Conservation (phyloP, 1,140 invertebrate species). For the Drosophila nigromelanica region DNA sequence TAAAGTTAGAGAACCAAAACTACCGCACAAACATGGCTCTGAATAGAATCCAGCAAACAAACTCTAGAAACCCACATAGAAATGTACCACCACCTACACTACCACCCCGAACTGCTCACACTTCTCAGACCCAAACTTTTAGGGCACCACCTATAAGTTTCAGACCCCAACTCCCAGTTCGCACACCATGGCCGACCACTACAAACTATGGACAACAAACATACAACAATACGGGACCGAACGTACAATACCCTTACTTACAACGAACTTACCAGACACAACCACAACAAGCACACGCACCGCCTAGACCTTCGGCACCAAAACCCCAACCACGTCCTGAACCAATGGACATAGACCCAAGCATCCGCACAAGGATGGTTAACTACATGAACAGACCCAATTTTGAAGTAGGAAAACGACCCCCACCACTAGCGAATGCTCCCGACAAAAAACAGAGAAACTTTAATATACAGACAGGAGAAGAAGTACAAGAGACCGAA, state of each 20-base stretch:
- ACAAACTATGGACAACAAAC: too few species aligned
- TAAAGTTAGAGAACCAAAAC: too few species aligned
- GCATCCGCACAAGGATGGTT: conserved; percentile 2
- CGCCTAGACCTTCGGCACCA: background rate
- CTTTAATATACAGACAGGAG: conserved; percentile 3
- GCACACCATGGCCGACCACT: too few species aligned
- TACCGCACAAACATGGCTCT: too few species aligned
- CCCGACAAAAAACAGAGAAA: conserved; percentile 5
- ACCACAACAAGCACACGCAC: background rate
- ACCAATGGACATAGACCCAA: background rate
- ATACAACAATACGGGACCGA: too few species aligned
- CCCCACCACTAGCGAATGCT: background rate
- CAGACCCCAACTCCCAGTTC: too few species aligned
- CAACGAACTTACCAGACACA: background rate
- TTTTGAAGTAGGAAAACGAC: conserved; percentile 8
- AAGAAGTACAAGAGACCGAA: conserved; percentile 8
- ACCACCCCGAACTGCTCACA: too few species aligned
- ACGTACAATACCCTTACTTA: too few species aligned
- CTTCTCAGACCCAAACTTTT: too few species aligned
- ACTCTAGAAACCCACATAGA: too few species aligned
- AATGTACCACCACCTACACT: background rate
- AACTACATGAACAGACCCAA: conserved; percentile 43
- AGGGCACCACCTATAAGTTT: too few species aligned
- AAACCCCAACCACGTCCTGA: conserved; percentile 3
- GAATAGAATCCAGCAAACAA: too few species aligned